phyloP scores from a whole-genome alignment of 2,797 vertebrate species.

The Enteromius afrohamiltoni region DNA sequence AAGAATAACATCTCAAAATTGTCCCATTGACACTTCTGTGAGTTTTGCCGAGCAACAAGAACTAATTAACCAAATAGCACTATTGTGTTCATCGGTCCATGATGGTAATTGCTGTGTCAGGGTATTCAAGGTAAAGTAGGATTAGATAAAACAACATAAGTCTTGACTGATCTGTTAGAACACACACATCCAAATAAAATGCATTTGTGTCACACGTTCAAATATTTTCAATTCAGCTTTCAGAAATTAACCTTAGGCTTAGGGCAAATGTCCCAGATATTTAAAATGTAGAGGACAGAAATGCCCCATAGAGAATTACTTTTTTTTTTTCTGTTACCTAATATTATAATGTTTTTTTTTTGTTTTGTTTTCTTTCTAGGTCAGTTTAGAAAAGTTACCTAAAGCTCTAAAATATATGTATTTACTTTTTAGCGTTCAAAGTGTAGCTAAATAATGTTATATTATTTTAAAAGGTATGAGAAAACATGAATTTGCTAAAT shows the following conservation, averaged over 20 bases:
- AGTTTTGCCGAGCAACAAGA: slow-evolving; percentile 39
- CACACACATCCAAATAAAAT: not conserved
- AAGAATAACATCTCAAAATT: slow-evolving; percentile 47
- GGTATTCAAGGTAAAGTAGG: slow-evolving; percentile 3
- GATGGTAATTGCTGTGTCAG: slow-evolving; percentile 50
- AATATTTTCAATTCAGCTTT: not conserved
- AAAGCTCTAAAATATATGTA: not conserved
- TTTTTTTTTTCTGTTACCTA: not conserved
- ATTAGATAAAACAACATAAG: not conserved
- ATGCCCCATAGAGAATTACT: not conserved
- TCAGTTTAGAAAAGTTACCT: not conserved
- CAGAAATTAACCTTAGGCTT: not conserved
- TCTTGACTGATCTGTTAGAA: not conserved
- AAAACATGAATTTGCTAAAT: not conserved
- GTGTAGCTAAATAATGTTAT: not conserved
- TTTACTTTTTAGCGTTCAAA: not conserved
- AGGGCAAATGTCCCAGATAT: not conserved
- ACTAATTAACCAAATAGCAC: slow-evolving; percentile 51
- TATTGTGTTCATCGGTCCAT: slow-evolving; percentile 51
- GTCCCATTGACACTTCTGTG: slow-evolving; percentile 36
- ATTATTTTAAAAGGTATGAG: not conserved
- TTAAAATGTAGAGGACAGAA: not conserved
- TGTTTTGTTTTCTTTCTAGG: not conserved
- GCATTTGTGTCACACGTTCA: not conserved
- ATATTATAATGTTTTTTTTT: not conserved